Evolutionary conservation across 2,888 invertebrate genomes (phyloP), one percentile per base, ranked within the genome.

Genomic region (Kryphioiulus occultus): DNA sequence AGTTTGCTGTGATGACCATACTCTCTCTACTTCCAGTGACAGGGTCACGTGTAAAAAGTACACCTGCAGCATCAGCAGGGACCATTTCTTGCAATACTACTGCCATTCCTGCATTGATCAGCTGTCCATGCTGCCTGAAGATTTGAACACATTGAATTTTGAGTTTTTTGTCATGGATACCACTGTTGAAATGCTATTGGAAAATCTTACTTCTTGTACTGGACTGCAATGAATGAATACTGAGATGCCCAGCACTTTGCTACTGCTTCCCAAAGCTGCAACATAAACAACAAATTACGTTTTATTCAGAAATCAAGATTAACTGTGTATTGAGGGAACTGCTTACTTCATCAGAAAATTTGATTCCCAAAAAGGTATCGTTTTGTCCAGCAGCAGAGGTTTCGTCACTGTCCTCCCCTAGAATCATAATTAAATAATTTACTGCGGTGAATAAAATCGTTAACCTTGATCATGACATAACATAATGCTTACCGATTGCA

Each of bases 381-480:
- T 97, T 96, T 92, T 97, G 97, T 0, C 97, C 97, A 0, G 97
- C 96, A 3, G 96, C 95, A 0, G 96, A 96, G 12, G 95, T 92
- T 86, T 95, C 95, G 88, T 95, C 94, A 10, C 95, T 94, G 91
- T 97, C 97, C 92, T 97, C 97, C 4, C 95, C 95, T 82, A n/a
- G 95, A 94, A 42, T n/a, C n/a, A n/a, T n/a, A n/a, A n/a, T n/a
- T n/a, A n/a, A n/a, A n/a, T n/a, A n/a, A n/a, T n/a, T n/a, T n/a
- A n/a, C n/a, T n/a, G n/a, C n/a, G n/a, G n/a, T n/a, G n/a, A n/a
- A n/a, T n/a, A n/a, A n/a, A n/a, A n/a, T n/a, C n/a, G n/a, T n/a
- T n/a, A n/a, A n/a, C n/a, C n/a, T n/a, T n/a, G n/a, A n/a, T n/a
- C n/a, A n/a, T n/a, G n/a, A n/a, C n/a, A n/a, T n/a, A n/a, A n/a